Conservation (phyloP, 1,140 invertebrate species). For the Nasonia longicornis region DNA sequence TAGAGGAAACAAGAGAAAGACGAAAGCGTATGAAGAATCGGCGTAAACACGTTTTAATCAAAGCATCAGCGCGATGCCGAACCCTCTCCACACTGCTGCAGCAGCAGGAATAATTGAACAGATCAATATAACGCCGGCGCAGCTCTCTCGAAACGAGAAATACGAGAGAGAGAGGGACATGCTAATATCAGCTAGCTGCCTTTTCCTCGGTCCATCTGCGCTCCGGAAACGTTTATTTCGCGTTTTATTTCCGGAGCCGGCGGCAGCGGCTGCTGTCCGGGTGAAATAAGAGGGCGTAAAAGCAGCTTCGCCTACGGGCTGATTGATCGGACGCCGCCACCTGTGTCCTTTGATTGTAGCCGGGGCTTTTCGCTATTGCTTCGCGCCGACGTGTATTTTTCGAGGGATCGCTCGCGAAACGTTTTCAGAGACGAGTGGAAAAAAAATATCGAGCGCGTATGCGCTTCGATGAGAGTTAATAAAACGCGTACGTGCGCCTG, state of each 20-base stretch:
- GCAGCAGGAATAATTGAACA: neutral
- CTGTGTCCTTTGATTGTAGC: neutral
- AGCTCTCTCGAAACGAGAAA: constrained; percentile 5
- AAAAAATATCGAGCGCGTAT: too few species aligned
- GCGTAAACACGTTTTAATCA: constrained; percentile 22
- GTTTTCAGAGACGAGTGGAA: too few species aligned
- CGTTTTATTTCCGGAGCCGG: constrained; percentile 32
- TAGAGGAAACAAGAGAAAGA: neutral
- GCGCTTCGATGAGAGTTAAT: too few species aligned
- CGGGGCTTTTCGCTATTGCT: neutral
- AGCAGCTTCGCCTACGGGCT: neutral
- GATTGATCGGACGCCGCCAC: constrained; percentile 20
- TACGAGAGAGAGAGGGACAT: constrained; percentile 1
- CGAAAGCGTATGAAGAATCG: too few species aligned
- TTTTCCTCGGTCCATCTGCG: constrained; percentile 28
- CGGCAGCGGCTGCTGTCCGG: neutral
- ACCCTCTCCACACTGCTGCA: neutral
- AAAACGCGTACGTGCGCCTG: too few species aligned
- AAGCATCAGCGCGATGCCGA: neutral
- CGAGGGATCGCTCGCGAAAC: too few species aligned
- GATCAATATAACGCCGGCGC: neutral
- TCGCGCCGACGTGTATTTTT: too few species aligned
- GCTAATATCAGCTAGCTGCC: constrained; percentile 25
- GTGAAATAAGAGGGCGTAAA: constrained; percentile 6
- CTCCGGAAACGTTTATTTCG: constrained; percentile 41